Evolutionary conservation across 2,888 invertebrate genomes (phyloP), one percentile per base, ranked within the genome.

Genomic region (Oasisia sp.): DNA sequence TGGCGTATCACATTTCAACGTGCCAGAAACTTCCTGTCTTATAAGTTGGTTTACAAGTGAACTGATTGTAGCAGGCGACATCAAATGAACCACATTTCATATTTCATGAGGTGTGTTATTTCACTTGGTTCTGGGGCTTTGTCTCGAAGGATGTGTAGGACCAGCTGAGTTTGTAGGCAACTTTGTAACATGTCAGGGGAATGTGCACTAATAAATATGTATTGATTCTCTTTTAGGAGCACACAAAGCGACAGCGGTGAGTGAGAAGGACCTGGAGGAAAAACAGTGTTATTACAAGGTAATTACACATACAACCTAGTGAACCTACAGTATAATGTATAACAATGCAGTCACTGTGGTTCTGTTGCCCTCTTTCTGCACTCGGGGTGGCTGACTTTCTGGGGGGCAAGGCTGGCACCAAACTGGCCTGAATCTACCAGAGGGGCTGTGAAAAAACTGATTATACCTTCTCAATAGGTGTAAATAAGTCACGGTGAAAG

Each of bases 151-250:
- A 74, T 74, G 27, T 74, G 27, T 74, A 19, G 74, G 0, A 27
- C 74, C 74, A 74, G 74, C n/a, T 74, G 19, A 74, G 14, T 74
- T 74, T 19, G 74, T 74, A 74, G 27, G n/a, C 74, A 74, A 27
- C 19, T 27, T 19, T n/a, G n/a, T 27, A 27, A 27, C 27, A 27
- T 0, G 7, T 27, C 74, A 74, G 27, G 74, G 74, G 74, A 74
- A n/a, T 74, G n/a, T 74, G 74, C 7, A 74, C 74, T 74, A 74
- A 74, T n/a, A 74, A 19, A 19, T 19, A n/a, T 19, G 7, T 74
- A 74, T 74, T 74, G 27, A 74, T 74, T 74, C 27, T n/a, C 74
- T 74, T 74, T 74, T 74, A 74, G 74, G 74, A 74, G n/a, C 74
- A 74, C 14, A 27, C 27, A 74, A 74, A n/a, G 19, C 74, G 2